Evolutionary conservation across 23 tunicate species (phyloP), one percentile per base, ranked within the genome.

Genomic region (Trididemnum miniatum): DNA sequence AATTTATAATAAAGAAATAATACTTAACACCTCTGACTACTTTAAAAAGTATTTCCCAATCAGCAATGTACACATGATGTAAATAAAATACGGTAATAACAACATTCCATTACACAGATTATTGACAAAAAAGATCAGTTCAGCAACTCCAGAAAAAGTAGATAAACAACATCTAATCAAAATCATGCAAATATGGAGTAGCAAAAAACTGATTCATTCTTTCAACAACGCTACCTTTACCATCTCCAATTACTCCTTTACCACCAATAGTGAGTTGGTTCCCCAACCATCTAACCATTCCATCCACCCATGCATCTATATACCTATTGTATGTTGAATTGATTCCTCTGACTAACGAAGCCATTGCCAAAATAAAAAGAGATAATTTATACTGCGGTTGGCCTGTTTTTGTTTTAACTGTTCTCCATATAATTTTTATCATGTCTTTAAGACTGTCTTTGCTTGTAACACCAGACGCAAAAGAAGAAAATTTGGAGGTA

Each of bases 121-220:
- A n/a, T n/a, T n/a, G n/a, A n/a, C n/a, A n/a, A n/a, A n/a, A n/a
- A n/a, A n/a, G n/a, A n/a, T n/a, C n/a, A n/a, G n/a, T n/a, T n/a
- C n/a, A n/a, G n/a, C n/a, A n/a, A n/a, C n/a, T n/a, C n/a, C n/a
- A n/a, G n/a, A n/a, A n/a, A n/a, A n/a, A n/a, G n/a, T n/a, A n/a
- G n/a, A n/a, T n/a, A n/a, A n/a, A n/a, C n/a, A n/a, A n/a, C n/a
- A n/a, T n/a, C 77, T 35, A 88, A 54, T 88, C 93, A 82, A 88
- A 88, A 52, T 88, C 93, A 66, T 88, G 87, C 59, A 88, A 71
- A 57, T 88, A 88, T 52, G 93, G 93, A 20, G 93, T 88, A 35
- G 0, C 7, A 69, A 88, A 82, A 77, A 88, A 88, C 64, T 81
- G 36, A 35, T 65, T 34, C 12, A 88, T 38, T 32, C 93, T 37